Conservation (phyloP, 2,888 invertebrate genomes). For the Harpalus rufipes region DNA sequence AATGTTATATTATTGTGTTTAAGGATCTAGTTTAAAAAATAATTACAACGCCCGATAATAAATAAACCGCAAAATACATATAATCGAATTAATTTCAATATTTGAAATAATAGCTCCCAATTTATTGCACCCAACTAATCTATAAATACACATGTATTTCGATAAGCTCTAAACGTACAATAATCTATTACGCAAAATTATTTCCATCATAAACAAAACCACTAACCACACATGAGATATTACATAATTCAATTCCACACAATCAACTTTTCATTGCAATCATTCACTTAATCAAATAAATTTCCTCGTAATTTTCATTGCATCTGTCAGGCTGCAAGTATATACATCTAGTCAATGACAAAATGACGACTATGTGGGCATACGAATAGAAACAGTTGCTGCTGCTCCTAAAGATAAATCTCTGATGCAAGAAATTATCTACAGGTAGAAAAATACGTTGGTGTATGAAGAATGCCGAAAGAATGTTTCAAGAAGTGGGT, state of each 20-base stretch:
- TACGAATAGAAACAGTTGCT: slow-evolving; percentile 29
- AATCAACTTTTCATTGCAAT: slow-evolving; percentile 16
- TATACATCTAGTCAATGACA: slow-evolving; percentile 3
- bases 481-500: slow-evolving; percentile 44
- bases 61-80: background rate
- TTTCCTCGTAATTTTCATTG: slow-evolving; percentile 29
- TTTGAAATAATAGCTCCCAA: background rate
- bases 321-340: slow-evolving; percentile 14
- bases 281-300: slow-evolving; percentile 37
- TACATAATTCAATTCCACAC: background rate
- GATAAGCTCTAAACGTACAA: background rate
- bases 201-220: too few species aligned
- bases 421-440: slow-evolving; percentile 27
- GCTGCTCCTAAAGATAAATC: slow-evolving; percentile 42
- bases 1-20: background rate
- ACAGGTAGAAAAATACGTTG: slow-evolving; percentile 46
- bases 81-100: background rate
- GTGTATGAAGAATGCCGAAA: slow-evolving; percentile 40
- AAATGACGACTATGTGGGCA: slow-evolving; percentile 13
- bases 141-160: background rate
- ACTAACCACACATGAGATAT: background rate
- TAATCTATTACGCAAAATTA: too few species aligned
- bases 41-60: background rate
- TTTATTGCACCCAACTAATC: too few species aligned
- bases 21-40: background rate